A percentile compares a stretch with the other conserved stretches of the same genome.
Conservation (phyloP, 2,888 invertebrate genomes). For the Hirtodrosophila duncani region DNA sequence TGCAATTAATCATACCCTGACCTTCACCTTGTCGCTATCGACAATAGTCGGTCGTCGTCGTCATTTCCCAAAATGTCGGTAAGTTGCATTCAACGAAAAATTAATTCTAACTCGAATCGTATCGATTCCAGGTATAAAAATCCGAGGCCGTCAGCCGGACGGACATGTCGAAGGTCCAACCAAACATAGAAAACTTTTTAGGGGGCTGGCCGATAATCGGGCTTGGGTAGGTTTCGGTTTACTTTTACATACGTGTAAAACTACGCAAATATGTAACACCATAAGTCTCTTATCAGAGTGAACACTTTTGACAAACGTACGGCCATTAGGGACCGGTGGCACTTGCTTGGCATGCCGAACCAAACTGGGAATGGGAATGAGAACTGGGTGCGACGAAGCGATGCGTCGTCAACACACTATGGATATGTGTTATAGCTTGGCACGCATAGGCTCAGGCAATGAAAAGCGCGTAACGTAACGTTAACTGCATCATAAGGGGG, state of each 20-base stretch:
- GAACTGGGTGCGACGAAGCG: conserved; percentile 4
- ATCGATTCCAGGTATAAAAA: conserved; percentile 21
- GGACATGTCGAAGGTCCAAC: conserved; percentile 26
- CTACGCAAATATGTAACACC: conserved; percentile 35
- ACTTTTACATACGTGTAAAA: conserved; percentile 38
- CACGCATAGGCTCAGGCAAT: conserved; percentile 24
- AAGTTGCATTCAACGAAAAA: conserved; percentile 33
- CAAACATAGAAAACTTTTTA: conserved; percentile 12
- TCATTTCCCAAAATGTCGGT: conserved; percentile 20
- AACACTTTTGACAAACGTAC: conserved; percentile 47
- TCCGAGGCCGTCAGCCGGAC: conserved; percentile 1
- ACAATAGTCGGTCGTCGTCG: conserved; percentile 21
- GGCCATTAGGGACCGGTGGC: conserved; percentile 49
- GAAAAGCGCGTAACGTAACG: conserved; percentile 32
- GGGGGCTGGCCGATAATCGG: conserved; percentile 18
- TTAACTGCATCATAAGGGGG: conserved; percentile 14
- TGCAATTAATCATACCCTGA: conserved; percentile 27
- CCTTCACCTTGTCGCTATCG: conserved; percentile 32
- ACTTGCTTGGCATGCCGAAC: not conserved
- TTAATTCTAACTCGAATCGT: conserved; percentile 22
- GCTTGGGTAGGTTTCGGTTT: conserved; percentile 10
- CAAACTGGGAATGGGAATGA: conserved; percentile 8
- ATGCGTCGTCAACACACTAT: too few species aligned
- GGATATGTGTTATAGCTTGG: not conserved
- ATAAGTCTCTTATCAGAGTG: conserved; percentile 42